Evolutionary conservation across 2,888 invertebrate genomes (phyloP), one percentile per base, ranked within the genome.

Genomic region (Drosophila silvestris): DNA sequence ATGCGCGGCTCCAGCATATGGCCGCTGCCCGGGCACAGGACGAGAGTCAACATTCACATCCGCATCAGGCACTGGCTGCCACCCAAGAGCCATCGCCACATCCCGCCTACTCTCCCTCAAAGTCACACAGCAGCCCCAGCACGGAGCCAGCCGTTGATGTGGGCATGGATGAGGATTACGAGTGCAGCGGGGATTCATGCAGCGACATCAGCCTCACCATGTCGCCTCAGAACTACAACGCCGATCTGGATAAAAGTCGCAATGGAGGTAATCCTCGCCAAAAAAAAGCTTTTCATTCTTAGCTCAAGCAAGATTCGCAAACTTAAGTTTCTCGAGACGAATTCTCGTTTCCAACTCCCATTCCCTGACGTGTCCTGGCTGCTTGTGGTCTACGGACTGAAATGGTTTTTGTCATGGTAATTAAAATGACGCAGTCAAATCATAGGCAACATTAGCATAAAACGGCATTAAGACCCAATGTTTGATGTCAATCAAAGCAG

Each of bases 181-280:
- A 93, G 54, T 92, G 93, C 64, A 93, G 93, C 68, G 93, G 91
- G 0, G 93, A 93, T 69, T 93, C 93, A 3, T 92, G 93, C 73
- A 93, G 93, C 69, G 93, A 93, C 75, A 93, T 93, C 47, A 93
- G 93, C 57, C 77, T 93, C 44, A 93, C 93, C 57, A 92, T 93
- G 92, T 93, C 93, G 7, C 93, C 93, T 16, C 82, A 89, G 61
- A 91, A 91, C 58, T 92, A 91, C 65, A 88, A 81, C 37, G 79
- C 81, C 67, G 93, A 92, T 74, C 67, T 92, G 86, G 93, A 93
- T 88, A 93, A 92, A 79, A 93, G 91, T 63, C 81, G 89, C 22
- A 83, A 72, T 67, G 85, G 89, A 93, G 93, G 93, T 93, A 89
- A 56, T 14, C 16, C 16, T 16, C 7, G 16, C 22, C 47, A 33